Conservation (phyloP, 2,888 invertebrate genomes). For the Macrosoma leucophasiata region DNA sequence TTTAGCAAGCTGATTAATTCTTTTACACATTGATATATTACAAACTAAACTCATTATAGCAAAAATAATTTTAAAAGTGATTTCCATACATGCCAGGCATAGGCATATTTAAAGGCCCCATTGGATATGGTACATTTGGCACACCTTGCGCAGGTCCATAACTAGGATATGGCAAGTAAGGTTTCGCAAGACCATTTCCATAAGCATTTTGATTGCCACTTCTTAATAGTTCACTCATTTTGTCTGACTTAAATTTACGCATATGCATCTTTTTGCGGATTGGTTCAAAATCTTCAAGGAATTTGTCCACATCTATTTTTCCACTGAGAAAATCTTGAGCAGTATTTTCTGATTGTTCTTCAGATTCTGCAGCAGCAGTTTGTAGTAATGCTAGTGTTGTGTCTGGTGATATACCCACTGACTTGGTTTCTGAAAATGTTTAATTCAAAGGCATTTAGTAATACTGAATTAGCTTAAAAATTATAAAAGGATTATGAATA, state of each 20-base stretch:
- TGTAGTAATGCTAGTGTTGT: slow-evolving; percentile 92
- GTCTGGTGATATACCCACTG: slow-evolving; percentile 87
- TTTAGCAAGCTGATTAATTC: too few species aligned
- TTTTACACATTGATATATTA: too few species aligned
- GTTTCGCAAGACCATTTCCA: slow-evolving; percentile 56
- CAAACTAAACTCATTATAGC: too few species aligned
- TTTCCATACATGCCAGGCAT: slow-evolving; percentile 79
- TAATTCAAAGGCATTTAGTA: slow-evolving; percentile 4
- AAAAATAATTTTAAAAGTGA: slow-evolving; percentile 64
- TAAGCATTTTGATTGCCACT: slow-evolving; percentile 48
- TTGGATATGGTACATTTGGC: slow-evolving; percentile 81
- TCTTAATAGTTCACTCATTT: slow-evolving; percentile 85
- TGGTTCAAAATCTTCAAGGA: slow-evolving; percentile 88
- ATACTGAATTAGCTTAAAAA: slow-evolving; percentile 2
- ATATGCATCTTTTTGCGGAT: slow-evolving; percentile 76
- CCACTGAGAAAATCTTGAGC: slow-evolving; percentile 88
- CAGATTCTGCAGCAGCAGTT: slow-evolving; percentile 93
- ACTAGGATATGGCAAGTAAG: slow-evolving; percentile 62
- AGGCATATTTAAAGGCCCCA: slow-evolving; percentile 85
- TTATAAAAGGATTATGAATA: too few species aligned
- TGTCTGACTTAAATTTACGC: slow-evolving; percentile 94
- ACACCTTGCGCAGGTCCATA: slow-evolving; percentile 65
- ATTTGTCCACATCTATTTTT: slow-evolving; percentile 84
- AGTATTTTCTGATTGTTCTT: slow-evolving; percentile 92
- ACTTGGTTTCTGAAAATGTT: slow-evolving; percentile 79